Base-by-base conservation (phyloP, 1,140 invertebrate species). In the Drosophila quadrilineata region DNA sequence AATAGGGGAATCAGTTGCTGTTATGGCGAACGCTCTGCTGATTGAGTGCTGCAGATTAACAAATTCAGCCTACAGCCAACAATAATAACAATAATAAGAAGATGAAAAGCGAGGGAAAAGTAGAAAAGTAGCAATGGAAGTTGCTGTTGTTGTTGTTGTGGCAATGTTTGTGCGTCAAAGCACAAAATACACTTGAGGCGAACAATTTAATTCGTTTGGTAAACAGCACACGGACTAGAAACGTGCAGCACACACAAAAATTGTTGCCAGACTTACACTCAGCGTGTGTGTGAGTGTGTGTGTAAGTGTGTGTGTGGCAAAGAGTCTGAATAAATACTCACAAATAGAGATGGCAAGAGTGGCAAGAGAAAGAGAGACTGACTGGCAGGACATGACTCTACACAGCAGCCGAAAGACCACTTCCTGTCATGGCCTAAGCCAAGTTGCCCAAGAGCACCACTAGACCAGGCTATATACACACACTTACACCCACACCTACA, bases 171-270 rank as follows among this genome's bases (percentile, higher is more conserved):
- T 82, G 71, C 76, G 63, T 64, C 71, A 72, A 75, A 82, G 75
- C 72, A 69, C 72, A 73, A 75, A 72, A 75, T 75, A 85, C 74
- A 75, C 80, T 85, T 73, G 71, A 85, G 79, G 79, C 74, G 74
- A 85, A 85, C 79, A 85, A 75, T 85, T 86, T 85, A 85, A 85
- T 85, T 75, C 74, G 80, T 79, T 86, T 85, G 71, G 74, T 71
- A 85, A 85, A 85, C 79, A 85, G 71, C 50, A 64, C 79, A 75
- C 74, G 79, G 50, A 28, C 10, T 36, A 52, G 43, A 40, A 31
- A 57, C 40, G 35, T 62, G 57, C 29, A 57, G n/a, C n/a, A n/a
- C n/a, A n/a, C n/a, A 41, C 43, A 31, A 35, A 52, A 40, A 60
- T 41, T 24, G n/a, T 29, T 66, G 60, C 36, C 29, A 35, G 19